phyloP scores from a whole-genome alignment of 92 coral and sea anemone genomes.

The Micromussa lordhowensis region DNA sequence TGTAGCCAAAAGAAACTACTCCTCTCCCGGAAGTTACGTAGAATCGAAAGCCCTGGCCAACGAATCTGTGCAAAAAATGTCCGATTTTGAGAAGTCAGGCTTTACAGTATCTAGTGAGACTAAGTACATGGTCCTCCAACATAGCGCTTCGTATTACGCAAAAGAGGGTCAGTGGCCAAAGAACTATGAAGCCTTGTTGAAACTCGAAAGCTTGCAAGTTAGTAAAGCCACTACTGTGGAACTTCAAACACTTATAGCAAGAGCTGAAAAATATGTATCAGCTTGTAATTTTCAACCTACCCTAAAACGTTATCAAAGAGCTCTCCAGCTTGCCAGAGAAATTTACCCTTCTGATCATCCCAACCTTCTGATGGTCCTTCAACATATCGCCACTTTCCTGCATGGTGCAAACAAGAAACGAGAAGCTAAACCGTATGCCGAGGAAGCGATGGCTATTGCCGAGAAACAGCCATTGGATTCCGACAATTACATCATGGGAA shows the following conservation, averaged over 20 bases:
- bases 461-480: not conserved
- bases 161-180: slow-evolving; percentile 9
- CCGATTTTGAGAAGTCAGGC: not conserved
- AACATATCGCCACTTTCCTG: not conserved
- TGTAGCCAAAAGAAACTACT: not conserved
- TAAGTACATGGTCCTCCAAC: not conserved
- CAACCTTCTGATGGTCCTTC: not conserved
- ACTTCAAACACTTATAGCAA: slow-evolving; percentile 4
- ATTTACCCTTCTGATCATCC: not conserved
- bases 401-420: not conserved
- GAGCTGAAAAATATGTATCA: slow-evolving; percentile 4
- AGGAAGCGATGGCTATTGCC: not conserved
- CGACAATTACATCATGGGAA: not conserved
- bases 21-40: no score
- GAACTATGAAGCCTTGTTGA: slow-evolving; percentile 1
- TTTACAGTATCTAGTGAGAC: not conserved
- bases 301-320: not conserved
- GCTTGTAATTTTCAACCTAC: not conserved
- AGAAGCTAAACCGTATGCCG: slow-evolving; percentile 13
- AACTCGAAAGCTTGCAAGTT: not conserved
- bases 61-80: not conserved
- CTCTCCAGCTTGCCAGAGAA: slow-evolving; percentile 6
- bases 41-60: not conserved
- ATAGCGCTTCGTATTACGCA: slow-evolving; percentile 24
- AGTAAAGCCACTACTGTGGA: not conserved